Percentiles rank a stretch among this genome's conserved stretches.
phyloP scores from a whole-genome alignment of 1,140 invertebrate species.

The Cherax destructor region DNA sequence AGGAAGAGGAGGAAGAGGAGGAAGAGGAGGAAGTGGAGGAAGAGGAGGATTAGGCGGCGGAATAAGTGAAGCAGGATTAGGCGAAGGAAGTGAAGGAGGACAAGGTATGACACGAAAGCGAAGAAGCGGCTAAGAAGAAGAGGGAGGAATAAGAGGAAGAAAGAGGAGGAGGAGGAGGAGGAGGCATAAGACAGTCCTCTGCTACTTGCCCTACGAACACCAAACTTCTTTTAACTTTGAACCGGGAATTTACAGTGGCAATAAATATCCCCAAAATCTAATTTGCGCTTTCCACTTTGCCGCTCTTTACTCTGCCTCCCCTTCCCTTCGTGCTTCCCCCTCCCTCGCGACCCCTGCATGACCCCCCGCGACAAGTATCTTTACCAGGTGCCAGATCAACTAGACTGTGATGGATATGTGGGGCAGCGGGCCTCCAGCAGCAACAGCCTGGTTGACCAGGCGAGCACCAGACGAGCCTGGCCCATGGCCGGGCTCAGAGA shows the following conservation, averaged over 20 bases:
- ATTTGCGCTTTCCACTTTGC: neutral
- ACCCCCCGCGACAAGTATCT: too few species aligned
- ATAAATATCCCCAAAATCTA: constrained; percentile 5
- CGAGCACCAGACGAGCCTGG: too few species aligned
- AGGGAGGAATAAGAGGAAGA: neutral
- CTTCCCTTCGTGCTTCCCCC: neutral
- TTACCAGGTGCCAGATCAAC: too few species aligned
- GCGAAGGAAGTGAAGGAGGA: neutral
- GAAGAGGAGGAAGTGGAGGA: neutral
- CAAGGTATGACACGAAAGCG: neutral
- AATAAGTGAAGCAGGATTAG: neutral
- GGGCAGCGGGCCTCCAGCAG: too few species aligned
- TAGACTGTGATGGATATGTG: too few species aligned
- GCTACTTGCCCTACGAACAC: neutral
- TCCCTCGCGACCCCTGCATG: too few species aligned
- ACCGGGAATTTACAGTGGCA: neutral
- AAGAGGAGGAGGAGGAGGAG: neutral
- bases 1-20: neutral
- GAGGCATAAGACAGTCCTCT: neutral
- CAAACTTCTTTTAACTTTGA: constrained; percentile 18
- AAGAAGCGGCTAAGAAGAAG: neutral
- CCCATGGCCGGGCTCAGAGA: too few species aligned
- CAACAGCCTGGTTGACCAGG: too few species aligned
- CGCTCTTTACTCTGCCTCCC: neutral
- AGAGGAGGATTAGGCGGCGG: neutral